Evolutionary conservation across 2,113 vertebrate genomes (phyloP).

Genomic region (Eupsittula cactorum): DNA sequence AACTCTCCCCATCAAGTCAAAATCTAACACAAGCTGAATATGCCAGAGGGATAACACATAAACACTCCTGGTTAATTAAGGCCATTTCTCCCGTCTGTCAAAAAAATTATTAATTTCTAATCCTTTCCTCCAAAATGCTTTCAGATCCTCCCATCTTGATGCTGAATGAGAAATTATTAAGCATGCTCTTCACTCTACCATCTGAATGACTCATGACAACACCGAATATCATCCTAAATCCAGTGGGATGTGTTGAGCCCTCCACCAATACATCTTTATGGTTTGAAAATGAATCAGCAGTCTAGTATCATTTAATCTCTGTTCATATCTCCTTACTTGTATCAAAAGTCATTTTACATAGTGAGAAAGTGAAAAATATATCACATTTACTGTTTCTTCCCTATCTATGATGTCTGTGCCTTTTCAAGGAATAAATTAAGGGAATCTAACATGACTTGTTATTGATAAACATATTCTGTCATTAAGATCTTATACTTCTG

Average conservation of each 20-base stretch:
- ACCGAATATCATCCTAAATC: not conserved
- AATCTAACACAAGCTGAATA: not conserved
- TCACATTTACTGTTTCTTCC: not conserved
- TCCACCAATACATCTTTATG: not conserved
- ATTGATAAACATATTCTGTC: not conserved
- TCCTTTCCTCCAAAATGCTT: not conserved
- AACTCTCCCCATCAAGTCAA: not conserved
- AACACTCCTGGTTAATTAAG: not conserved
- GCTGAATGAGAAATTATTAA: not conserved
- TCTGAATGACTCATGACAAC: not conserved
- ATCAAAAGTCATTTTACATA: not conserved
- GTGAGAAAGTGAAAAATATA: not conserved
- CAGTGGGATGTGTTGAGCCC: not conserved
- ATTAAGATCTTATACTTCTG: not conserved
- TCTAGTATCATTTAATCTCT: not conserved
- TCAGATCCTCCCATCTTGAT: not conserved
- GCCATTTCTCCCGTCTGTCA: not conserved
- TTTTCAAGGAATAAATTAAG: not conserved
- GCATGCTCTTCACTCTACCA: not conserved
- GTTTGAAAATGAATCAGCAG: not conserved
- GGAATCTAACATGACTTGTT: not conserved
- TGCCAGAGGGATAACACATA: not conserved
- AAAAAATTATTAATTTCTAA: not conserved
- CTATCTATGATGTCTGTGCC: not conserved
- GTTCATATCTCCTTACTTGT: not conserved